Conservation (phyloP, 1,140 invertebrate species). For the Ceratina calcarata region DNA sequence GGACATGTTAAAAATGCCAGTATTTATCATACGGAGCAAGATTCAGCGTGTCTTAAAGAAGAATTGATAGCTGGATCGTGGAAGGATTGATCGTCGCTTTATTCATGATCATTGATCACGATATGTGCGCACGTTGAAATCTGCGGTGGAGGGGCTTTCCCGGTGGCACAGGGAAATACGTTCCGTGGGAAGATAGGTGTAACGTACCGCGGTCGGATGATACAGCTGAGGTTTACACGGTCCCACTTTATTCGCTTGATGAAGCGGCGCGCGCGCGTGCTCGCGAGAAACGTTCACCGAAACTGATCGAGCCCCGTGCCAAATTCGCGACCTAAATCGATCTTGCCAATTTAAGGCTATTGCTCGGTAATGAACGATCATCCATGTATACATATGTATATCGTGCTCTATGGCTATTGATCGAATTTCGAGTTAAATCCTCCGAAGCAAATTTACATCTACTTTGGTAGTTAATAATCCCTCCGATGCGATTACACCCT, state of each 20-base stretch:
- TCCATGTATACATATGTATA: neutral
- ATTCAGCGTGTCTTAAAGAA: too few relatives aligned
- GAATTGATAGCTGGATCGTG: too few relatives aligned
- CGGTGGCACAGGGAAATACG: neutral
- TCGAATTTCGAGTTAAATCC: neutral
- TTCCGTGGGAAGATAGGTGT: slow-evolving; percentile 10
- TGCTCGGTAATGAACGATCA: slow-evolving; percentile 15
- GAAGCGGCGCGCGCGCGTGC: slow-evolving; percentile 1
- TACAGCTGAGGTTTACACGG: slow-evolving; percentile 17
- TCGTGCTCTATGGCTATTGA: neutral
- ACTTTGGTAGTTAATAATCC: slow-evolving; percentile 5
- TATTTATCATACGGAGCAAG: too few relatives aligned
- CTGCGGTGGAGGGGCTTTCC: neutral
- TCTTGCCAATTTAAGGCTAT: slow-evolving; percentile 25
- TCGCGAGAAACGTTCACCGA: neutral
- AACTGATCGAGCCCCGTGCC: slow-evolving; percentile 3
- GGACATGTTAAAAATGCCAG: too few relatives aligned
- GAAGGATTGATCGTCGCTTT: neutral
- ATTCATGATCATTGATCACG: neutral
- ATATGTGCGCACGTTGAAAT: neutral
- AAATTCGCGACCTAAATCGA: slow-evolving; percentile 24
- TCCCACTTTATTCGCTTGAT: slow-evolving; percentile 24
- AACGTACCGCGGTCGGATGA: neutral
- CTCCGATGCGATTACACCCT: neutral
- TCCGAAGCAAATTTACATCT: neutral